These are phyloP conservation scores for Diabrotica undecimpunctata DNA, from an alignment of 1,140 invertebrate genomes.

Conservation along the genomic window DNA sequence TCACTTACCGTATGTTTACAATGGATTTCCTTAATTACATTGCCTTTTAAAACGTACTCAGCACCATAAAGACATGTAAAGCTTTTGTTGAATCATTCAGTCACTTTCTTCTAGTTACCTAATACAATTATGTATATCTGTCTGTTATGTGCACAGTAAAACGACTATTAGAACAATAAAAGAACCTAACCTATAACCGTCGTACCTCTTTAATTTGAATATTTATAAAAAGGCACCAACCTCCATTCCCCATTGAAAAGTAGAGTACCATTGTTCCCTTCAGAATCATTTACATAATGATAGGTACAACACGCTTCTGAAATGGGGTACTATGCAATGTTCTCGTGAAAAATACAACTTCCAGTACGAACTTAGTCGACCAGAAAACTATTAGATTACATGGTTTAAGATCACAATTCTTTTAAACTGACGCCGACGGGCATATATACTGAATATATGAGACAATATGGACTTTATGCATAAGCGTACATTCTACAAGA, in stretches of 20 bases:
- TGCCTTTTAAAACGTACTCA: no score
- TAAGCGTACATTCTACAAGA: no score
- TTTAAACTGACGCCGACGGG: background rate
- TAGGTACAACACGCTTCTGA: constrained; percentile 8
- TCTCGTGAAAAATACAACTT: constrained; percentile 17
- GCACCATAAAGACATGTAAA: no score
- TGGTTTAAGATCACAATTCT: constrained; percentile 4
- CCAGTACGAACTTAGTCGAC: constrained; percentile 11
- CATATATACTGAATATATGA: constrained; percentile 5
- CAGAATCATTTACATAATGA: constrained; percentile 15
- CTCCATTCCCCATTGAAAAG: background rate
- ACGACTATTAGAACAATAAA: no score
- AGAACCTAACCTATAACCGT: constrained; percentile 1
- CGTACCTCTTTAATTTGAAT: background rate
- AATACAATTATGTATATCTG: no score
- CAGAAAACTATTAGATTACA: constrained; percentile 20
- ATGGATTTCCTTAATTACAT: no score
- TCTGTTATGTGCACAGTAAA: no score
- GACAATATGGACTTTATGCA: background rate
- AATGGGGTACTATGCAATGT: constrained; percentile 9
- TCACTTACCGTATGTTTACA: no score
- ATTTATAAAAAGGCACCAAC: background rate
- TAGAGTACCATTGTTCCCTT: constrained; percentile 2
- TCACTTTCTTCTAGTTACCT: no score
- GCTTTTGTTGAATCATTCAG: no score